These are phyloP conservation scores for Ophioninae sp. DNA, from an alignment of 2,888 invertebrate species.

Conservation along the genomic window DNA sequence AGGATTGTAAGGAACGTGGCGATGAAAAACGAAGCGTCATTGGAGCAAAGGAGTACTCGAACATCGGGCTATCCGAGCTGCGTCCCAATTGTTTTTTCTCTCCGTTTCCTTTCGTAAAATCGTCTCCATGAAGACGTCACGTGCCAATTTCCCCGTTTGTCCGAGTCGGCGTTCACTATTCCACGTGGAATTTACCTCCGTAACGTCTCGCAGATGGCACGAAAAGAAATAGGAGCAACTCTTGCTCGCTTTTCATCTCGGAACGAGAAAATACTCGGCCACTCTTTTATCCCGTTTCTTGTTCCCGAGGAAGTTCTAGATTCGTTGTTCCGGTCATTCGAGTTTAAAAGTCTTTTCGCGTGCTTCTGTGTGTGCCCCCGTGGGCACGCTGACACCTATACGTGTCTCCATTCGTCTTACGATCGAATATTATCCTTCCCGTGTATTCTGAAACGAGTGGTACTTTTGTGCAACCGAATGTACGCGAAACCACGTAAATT, in stretches of 20 bases:
- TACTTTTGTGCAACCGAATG: background rate
- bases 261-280: slow-evolving; percentile 28
- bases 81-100: slow-evolving; percentile 36
- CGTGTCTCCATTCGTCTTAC: background rate
- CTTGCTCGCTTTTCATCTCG: slow-evolving; percentile 57
- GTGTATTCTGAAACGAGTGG: background rate
- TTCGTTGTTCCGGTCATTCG: slow-evolving; percentile 59
- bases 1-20: background rate
- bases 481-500: background rate
- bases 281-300: slow-evolving; percentile 8
- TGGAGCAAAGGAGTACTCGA: slow-evolving; percentile 9
- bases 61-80: slow-evolving; percentile 26
- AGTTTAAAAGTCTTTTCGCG: slow-evolving; percentile 26
- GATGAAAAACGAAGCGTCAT: slow-evolving; percentile 5
- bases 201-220: slow-evolving; percentile 30
- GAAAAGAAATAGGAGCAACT: slow-evolving; percentile 40
- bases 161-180: slow-evolving; percentile 24
- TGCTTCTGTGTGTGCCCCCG: background rate
- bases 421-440: slow-evolving; percentile 16
- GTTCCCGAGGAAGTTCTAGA: slow-evolving; percentile 41
- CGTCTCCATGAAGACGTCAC: slow-evolving; percentile 24
- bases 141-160: slow-evolving; percentile 49
- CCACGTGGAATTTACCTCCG: slow-evolving; percentile 40
- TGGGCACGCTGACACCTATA: background rate
- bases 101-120: slow-evolving; percentile 22